Base-by-base conservation (phyloP, 2,113 vertebrate genomes). In the Pachyramphus minor region DNA sequence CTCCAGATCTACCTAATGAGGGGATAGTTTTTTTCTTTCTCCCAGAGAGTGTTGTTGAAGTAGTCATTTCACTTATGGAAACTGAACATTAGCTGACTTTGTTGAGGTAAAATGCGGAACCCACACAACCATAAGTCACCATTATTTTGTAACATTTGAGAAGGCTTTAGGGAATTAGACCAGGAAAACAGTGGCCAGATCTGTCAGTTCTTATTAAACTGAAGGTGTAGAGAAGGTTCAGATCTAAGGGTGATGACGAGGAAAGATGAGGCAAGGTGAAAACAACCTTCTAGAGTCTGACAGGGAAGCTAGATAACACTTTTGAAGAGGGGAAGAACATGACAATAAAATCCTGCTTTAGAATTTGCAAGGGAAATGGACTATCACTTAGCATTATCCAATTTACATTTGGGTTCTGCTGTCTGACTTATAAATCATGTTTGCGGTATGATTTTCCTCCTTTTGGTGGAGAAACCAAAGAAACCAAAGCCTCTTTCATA, bases 381-480 rank as follows among this genome's bases (percentile, higher is more conserved):
- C 0, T 0, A 85, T 83, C 58, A 45, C 72, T 90, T 92, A 73
- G 45, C 22, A 44, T 16, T 55, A 30, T 27, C 11, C 8, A 41
- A 63, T 79, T 80, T 74, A 28, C 47, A 62, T 89, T 64, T 84
- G 39, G 25, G 42, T 93, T 82, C 67, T 92, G 52, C 47, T 71
- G 14, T 16, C 14, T 67, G 39, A 84, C 93, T 81, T 74, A 39
- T 67, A 90, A 86, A 76, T 83, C 33, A 18, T 49, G 22, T 67
- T 90, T 93, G 47, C 52, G 91, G 22, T 21, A 17, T 3, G 12
- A 84, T 90, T 92, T 12, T 89, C 14, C 49, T 79, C 41, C 42
- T 74, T 77, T 74, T 50, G 12, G 8, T 84, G 60, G 24, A 71
- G 64, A 89, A 90, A 84, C 71, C 47, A 75, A 96, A 41, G n/a